A percentile compares a stretch with the other conserved stretches of the same genome.
These are phyloP conservation scores for Athalia circularis DNA, from an alignment of 2,888 invertebrate genomes.

Conservation along the genomic window DNA sequence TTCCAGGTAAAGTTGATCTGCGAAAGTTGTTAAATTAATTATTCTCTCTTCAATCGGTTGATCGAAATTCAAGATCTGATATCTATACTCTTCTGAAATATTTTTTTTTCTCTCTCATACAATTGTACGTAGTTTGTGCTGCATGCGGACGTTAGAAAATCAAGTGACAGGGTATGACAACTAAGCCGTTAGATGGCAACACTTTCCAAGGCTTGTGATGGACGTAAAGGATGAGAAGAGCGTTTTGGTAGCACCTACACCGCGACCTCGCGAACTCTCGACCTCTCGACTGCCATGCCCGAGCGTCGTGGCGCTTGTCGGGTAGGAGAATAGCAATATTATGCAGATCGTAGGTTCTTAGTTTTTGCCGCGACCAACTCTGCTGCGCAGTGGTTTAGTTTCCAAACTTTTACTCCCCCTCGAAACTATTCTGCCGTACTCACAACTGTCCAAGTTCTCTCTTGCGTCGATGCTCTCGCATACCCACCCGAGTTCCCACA, in stretches of 20 bases:
- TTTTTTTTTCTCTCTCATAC: no score
- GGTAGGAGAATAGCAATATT: slow-evolving; percentile 40
- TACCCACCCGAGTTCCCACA: not conserved
- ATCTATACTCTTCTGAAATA: no score
- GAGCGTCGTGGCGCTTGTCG: not conserved
- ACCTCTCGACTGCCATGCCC: slow-evolving; percentile 20
- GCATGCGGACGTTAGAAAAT: not conserved
- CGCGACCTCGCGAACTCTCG: slow-evolving; percentile 35
- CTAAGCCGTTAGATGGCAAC: slow-evolving; percentile 34
- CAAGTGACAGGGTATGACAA: slow-evolving; percentile 23
- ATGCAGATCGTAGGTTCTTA: slow-evolving; percentile 43
- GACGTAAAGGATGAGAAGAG: not conserved
- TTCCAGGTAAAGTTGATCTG: not conserved
- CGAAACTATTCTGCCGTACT: slow-evolving; percentile 16
- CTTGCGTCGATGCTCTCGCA: slow-evolving; percentile 18
- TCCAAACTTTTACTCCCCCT: slow-evolving; percentile 20
- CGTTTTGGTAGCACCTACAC: slow-evolving; percentile 31
- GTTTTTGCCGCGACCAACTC: slow-evolving; percentile 30
- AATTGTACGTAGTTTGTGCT: no score
- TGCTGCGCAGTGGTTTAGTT: not conserved
- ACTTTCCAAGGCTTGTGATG: slow-evolving; percentile 26
- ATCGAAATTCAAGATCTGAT: no score
- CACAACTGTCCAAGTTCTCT: slow-evolving; percentile 17
- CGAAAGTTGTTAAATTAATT: no score
- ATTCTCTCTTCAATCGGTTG: no score